Conservation (phyloP, 2,797 vertebrate species). For the Hyperoplus immaculatus region DNA sequence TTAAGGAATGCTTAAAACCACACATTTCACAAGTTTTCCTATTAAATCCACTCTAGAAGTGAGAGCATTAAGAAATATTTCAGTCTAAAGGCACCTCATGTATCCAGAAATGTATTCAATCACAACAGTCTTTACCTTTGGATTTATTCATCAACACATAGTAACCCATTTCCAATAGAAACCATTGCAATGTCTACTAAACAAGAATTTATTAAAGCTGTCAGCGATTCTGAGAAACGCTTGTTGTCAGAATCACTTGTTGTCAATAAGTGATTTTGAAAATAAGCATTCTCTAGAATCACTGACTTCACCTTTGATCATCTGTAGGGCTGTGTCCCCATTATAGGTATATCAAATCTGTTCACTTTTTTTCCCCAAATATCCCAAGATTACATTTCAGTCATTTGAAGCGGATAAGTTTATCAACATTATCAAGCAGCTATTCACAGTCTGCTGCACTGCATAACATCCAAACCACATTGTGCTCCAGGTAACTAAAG, state of each 20-base stretch:
- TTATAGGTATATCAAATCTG: neutral
- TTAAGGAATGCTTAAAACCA: neutral
- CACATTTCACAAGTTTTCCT: neutral
- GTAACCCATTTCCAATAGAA: neutral
- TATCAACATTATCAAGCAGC: conserved; percentile 29
- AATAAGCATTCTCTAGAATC: no score
- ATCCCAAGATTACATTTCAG: conserved; percentile 31
- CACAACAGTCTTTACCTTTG: neutral
- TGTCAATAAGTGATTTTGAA: no score
- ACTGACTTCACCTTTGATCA: no score
- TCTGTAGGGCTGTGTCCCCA: neutral
- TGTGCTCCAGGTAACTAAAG: conserved; percentile 62
- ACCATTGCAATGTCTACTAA: neutral
- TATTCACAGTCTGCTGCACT: conserved; percentile 42
- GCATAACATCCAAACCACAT: conserved; percentile 20
- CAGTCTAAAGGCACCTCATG: neutral
- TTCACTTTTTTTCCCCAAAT: conserved; percentile 9
- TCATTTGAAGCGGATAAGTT: conserved; percentile 26
- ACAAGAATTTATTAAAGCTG: neutral
- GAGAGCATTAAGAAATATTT: no score
- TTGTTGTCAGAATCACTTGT: no score
- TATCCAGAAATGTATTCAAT: no score
- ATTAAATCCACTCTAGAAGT: neutral
- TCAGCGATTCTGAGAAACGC: no score
- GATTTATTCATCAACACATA: neutral